Evolutionary conservation across 1,140 invertebrate species (phyloP).

Genomic region (Choristoneura fumiferana): DNA sequence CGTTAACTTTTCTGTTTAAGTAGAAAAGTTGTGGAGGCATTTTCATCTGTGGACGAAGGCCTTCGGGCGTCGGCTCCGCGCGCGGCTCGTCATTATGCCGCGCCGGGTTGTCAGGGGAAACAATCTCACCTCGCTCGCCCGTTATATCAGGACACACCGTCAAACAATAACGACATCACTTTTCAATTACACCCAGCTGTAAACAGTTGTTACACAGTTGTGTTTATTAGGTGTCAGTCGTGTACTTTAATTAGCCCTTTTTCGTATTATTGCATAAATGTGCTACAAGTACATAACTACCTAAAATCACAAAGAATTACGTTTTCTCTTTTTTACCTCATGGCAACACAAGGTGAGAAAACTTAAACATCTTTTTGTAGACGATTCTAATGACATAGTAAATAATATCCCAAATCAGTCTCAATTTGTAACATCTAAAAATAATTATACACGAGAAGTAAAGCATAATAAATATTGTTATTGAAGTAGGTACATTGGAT

Average conservation of each 20-base stretch:
- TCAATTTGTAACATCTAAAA: too few species aligned
- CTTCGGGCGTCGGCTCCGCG: slow-evolving; percentile 17
- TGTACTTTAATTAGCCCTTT: too few species aligned
- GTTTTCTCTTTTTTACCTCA: too few species aligned
- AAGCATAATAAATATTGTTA: slow-evolving; percentile 14
- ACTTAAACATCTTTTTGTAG: too few species aligned
- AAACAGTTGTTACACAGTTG: not conserved
- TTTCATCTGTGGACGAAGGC: slow-evolving; percentile 50
- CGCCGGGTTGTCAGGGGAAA: slow-evolving; percentile 21
- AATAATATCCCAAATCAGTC: too few species aligned
- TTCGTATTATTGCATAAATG: too few species aligned
- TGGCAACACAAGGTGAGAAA: too few species aligned
- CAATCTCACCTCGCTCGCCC: slow-evolving; percentile 29
- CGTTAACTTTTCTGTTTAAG: slow-evolving; percentile 51
- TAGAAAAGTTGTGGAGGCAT: slow-evolving; percentile 53
- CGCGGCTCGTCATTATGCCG: slow-evolving; percentile 29
- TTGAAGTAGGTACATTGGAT: slow-evolving; percentile 15
- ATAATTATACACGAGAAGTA: not conserved
- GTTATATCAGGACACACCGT: slow-evolving; percentile 10
- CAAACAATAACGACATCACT: slow-evolving; percentile 18
- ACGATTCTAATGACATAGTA: too few species aligned
- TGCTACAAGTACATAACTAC: too few species aligned
- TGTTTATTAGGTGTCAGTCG: not conserved
- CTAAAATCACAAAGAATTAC: too few species aligned
- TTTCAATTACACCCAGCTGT: slow-evolving; percentile 8